A percentile compares a stretch with the other conserved stretches of the same genome.
Conservation (phyloP, 2,797 vertebrate genomes). For the Gymnothorax reevesii region DNA sequence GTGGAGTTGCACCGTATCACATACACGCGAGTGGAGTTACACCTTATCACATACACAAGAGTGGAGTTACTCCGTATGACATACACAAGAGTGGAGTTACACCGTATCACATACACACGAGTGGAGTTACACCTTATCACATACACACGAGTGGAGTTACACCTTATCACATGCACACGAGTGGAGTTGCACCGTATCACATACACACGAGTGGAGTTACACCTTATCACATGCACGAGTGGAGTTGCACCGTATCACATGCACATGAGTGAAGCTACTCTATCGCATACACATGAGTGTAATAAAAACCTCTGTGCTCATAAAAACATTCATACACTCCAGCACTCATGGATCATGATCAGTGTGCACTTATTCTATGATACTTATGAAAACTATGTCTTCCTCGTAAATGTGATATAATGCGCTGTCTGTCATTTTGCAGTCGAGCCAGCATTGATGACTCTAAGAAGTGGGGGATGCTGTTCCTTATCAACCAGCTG, state of each 20-base stretch:
- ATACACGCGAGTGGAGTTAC: not conserved
- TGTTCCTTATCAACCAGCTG: conserved; percentile 95
- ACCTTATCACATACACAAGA: not conserved
- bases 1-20: no score
- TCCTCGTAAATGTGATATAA: no score
- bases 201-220: not conserved
- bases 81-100: not conserved
- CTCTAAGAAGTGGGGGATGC: conserved; percentile 98
- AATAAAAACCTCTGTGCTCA: no score
- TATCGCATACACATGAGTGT: no score
- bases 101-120: not conserved
- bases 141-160: not conserved
- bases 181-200: not conserved
- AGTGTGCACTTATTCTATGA: no score
- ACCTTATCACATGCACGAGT: not conserved
- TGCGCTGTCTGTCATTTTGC: conserved; percentile 20
- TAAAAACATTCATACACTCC: no score
- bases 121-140: not conserved
- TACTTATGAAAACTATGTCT: no score
- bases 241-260: no score
- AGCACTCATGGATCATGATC: no score
- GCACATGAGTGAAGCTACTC: no score
- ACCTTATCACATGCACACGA: not conserved
- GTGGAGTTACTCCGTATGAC: not conserved
- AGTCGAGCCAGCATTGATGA: conserved; percentile 94